Conservation (phyloP, 2,113 vertebrate species). For the Anoplopoma fimbria region DNA sequence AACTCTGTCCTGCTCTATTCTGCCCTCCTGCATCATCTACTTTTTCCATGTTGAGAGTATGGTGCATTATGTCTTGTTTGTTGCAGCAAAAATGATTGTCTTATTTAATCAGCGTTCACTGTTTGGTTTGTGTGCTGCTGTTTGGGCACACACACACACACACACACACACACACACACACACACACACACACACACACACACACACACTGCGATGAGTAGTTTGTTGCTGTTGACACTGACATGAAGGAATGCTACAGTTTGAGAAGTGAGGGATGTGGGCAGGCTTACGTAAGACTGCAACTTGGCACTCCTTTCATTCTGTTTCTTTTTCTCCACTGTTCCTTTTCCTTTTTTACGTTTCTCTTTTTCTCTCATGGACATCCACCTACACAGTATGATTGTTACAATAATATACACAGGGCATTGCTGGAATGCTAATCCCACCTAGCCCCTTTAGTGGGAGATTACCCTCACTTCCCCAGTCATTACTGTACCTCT, state of each 20-base stretch:
- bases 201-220: neutral
- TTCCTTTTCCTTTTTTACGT: slow-evolving; percentile 8
- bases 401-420: slow-evolving; percentile 60
- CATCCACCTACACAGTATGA: slow-evolving; percentile 42
- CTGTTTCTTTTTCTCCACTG: slow-evolving; percentile 11
- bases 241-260: slow-evolving; percentile 38
- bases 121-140: neutral
- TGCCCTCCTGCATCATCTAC: neutral
- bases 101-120: neutral
- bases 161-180: too few relatives aligned
- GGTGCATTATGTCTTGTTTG: neutral
- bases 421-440: slow-evolving; percentile 42
- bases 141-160: neutral
- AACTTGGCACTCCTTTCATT: slow-evolving; percentile 41
- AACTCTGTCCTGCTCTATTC: neutral
- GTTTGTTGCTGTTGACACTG: slow-evolving; percentile 35
- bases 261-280: slow-evolving; percentile 42
- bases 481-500: slow-evolving; percentile 53
- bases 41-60: neutral
- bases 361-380: neutral
- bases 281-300: slow-evolving; percentile 63
- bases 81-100: neutral
- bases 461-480: slow-evolving; percentile 57
- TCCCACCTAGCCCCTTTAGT: slow-evolving; percentile 36
- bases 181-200: neutral